Percentiles rank a stretch among this genome's conserved stretches.
Evolutionary conservation across 2,113 vertebrate genomes (phyloP).

Genomic region (Paralichthys olivaceus): DNA sequence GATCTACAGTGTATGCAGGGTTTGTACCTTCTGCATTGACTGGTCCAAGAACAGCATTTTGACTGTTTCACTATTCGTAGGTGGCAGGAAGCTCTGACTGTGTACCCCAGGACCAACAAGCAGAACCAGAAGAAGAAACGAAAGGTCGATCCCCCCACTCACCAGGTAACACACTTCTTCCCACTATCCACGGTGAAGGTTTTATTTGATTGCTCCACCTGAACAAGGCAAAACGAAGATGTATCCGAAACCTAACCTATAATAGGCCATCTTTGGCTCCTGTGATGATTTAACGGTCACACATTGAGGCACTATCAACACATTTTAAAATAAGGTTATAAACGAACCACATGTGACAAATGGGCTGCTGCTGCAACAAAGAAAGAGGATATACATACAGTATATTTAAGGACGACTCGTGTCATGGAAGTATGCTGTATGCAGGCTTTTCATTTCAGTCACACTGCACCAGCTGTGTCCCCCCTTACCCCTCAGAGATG

Average conservation of each 20-base stretch:
- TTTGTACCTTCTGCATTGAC: conserved; percentile 17
- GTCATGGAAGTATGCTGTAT: conserved; percentile 11
- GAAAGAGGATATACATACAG: not conserved
- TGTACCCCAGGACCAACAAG: conserved; percentile 96
- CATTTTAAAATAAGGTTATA: conserved; percentile 6
- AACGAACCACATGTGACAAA: not conserved
- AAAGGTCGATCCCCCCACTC: conserved; percentile 94
- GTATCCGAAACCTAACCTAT: too few species aligned
- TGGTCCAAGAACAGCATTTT: not conserved
- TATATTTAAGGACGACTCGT: conserved; percentile 21
- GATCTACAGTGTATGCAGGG: not conserved
- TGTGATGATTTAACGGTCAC: not conserved
- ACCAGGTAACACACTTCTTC: conserved; percentile 86
- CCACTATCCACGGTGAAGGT: not conserved
- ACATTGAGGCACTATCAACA: not conserved
- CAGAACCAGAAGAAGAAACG: conserved; percentile 99
- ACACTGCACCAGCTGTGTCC: conserved; percentile 33
- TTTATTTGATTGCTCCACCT: not conserved
- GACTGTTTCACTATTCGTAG: conserved; percentile 70
- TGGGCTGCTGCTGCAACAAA: conserved; percentile 4
- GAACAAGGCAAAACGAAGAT: not conserved
- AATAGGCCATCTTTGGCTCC: not conserved
- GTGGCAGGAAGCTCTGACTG: conserved; percentile 94
- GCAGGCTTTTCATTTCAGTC: conserved; percentile 31
- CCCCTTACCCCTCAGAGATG: not conserved